Conservation (phyloP, 2,797 vertebrate species). For the Graptemys geographica region DNA sequence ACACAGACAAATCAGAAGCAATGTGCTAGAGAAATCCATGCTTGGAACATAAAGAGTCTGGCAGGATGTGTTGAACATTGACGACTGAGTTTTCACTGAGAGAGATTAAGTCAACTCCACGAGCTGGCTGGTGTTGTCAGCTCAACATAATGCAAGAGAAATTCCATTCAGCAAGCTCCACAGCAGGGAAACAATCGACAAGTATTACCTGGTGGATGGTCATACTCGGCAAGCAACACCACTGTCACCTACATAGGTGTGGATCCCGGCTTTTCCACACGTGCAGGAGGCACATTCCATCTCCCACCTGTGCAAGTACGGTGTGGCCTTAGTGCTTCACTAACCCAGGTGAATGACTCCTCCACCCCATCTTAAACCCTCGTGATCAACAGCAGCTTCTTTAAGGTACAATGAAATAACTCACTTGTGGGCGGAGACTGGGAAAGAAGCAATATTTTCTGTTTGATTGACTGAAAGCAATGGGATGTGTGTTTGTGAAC, state of each 20-base stretch:
- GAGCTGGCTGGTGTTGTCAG: not conserved
- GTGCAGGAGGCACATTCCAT: accelerated
- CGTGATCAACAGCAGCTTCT: not conserved
- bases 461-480: not conserved
- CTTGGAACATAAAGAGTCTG: not conserved
- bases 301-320: not conserved
- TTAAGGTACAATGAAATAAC: not conserved
- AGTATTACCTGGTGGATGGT: not conserved
- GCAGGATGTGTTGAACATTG: not conserved
- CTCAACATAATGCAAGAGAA: not conserved
- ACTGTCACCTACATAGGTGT: not conserved
- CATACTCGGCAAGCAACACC: not conserved
- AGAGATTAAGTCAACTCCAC: not conserved
- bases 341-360: not conserved
- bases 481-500: not conserved
- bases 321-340: not conserved
- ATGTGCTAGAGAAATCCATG: not conserved
- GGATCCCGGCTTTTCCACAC: not conserved
- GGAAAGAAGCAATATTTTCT: not conserved
- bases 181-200: not conserved
- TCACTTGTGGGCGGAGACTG: not conserved
- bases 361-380: not conserved
- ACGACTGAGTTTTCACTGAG: not conserved
- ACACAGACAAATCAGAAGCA: not conserved
- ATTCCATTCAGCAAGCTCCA: not conserved